Evolutionary conservation across 2,113 vertebrate genomes (phyloP).

Genomic region (Onychostruthus taczanowskii): DNA sequence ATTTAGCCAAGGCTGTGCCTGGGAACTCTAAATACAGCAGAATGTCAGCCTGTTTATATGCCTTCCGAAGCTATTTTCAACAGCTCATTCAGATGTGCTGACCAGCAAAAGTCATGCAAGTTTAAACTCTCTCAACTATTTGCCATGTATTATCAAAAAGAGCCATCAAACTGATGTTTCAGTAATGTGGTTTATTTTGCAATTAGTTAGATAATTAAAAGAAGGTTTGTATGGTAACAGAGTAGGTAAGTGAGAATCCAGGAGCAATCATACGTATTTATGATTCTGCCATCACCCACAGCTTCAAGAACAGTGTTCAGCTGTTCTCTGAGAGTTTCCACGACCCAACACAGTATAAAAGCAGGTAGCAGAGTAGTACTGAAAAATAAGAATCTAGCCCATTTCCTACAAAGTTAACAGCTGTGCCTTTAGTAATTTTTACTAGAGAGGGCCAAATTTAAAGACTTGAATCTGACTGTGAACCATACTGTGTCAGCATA

Average conservation of each 20-base stretch:
- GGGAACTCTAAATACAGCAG: not conserved
- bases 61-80: constrained; percentile 25
- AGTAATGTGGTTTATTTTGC: constrained; percentile 9
- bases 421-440: not conserved
- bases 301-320: not conserved
- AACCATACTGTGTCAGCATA: not conserved
- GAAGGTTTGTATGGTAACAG: not conserved
- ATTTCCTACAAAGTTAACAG: not conserved
- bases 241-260: not conserved
- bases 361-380: not conserved
- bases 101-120: constrained; percentile 2
- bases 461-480: not conserved
- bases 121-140: constrained; percentile 35
- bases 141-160: constrained; percentile 12
- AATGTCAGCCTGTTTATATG: constrained; percentile 20
- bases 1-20: not conserved
- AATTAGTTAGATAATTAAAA: not conserved
- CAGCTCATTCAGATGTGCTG: not conserved
- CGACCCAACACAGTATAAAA: not conserved
- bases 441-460: not conserved
- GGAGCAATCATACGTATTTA: not conserved
- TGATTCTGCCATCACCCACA: not conserved
- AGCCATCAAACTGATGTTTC: constrained; percentile 4
- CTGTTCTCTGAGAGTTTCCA: not conserved
- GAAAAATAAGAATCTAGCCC: not conserved